These are phyloP conservation scores for Steinernema carpocapsae DNA, from an alignment of 2,888 invertebrate species.

Conservation along the genomic window DNA sequence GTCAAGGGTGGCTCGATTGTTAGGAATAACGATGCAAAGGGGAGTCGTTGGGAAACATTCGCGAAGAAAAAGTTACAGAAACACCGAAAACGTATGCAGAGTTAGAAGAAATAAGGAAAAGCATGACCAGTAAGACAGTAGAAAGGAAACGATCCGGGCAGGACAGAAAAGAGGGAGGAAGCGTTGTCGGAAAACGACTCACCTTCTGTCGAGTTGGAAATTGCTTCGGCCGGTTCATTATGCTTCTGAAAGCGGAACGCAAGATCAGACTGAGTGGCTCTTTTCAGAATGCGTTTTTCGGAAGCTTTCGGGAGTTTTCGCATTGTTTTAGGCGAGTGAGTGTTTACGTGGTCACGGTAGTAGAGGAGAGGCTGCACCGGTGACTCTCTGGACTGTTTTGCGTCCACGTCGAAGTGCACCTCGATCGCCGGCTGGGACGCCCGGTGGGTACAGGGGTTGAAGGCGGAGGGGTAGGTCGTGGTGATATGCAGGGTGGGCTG, in stretches of 20 bases:
- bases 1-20: slow-evolving; percentile 4
- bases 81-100: slow-evolving; percentile 2
- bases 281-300: slow-evolving; percentile 47
- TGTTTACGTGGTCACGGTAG: slow-evolving; percentile 32
- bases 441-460: background rate
- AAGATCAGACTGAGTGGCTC: slow-evolving; percentile 54
- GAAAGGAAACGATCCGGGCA: background rate
- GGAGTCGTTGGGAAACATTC: slow-evolving; percentile 27
- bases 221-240: slow-evolving; percentile 14
- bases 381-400: background rate
- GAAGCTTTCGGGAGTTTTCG: slow-evolving; percentile 42
- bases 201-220: background rate
- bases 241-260: slow-evolving; percentile 52
- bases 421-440: background rate
- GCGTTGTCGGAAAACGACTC: background rate
- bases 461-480: background rate
- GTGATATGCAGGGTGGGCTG: slow-evolving; percentile 7
- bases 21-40: slow-evolving; percentile 32
- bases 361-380: slow-evolving; percentile 24
- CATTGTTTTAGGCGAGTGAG: slow-evolving; percentile 34
- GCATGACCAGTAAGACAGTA: slow-evolving; percentile 25
- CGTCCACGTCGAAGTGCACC: slow-evolving; percentile 23
- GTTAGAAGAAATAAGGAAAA: slow-evolving; percentile 8
- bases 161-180: no score
- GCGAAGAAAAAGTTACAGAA: background rate